A percentile compares a stretch with the other conserved stretches of the same genome.
Conservation (phyloP, 1,140 invertebrate genomes). For the Drosophila varians region DNA sequence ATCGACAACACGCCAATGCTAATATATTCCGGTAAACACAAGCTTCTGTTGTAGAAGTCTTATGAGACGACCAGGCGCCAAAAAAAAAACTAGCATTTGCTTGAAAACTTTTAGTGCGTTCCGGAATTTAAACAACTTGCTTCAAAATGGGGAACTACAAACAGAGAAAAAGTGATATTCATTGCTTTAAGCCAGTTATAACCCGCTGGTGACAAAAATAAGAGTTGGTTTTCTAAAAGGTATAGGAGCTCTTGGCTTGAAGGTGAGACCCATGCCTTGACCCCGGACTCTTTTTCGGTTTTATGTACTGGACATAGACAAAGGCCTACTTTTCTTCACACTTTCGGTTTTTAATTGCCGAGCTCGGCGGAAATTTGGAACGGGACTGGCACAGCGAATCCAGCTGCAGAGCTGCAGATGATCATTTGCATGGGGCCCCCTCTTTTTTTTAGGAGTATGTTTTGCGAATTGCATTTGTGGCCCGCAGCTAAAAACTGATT, state of each 20-base stretch:
- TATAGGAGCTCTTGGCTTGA: neutral
- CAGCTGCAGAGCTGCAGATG: constrained; percentile 38
- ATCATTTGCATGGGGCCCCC: constrained; percentile 76
- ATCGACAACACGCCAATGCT: constrained; percentile 52
- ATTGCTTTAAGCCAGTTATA: too few species aligned
- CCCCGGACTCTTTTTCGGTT: neutral
- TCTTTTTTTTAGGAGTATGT: constrained; percentile 18
- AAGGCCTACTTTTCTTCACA: constrained; percentile 51
- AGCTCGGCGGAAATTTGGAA: constrained; percentile 36
- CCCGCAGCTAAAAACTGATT: constrained; percentile 71
- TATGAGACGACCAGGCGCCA: constrained; percentile 58
- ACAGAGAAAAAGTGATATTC: too few species aligned
- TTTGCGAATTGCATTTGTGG: constrained; percentile 56
- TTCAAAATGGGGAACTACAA: too few species aligned
- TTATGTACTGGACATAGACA: too few species aligned
- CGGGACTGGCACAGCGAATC: constrained; percentile 38
- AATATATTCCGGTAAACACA: constrained; percentile 59
- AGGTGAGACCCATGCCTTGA: neutral
- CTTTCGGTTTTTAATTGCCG: constrained; percentile 74
- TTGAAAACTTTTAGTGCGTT: constrained; percentile 11
- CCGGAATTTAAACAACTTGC: too few species aligned
- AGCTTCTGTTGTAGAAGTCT: constrained; percentile 42
- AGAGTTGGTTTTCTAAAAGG: too few species aligned
- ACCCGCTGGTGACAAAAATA: too few species aligned
- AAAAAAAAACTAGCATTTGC: constrained; percentile 62